Conservation (phyloP, 1,140 invertebrate genomes). For the Trialeurodes vaporariorum region DNA sequence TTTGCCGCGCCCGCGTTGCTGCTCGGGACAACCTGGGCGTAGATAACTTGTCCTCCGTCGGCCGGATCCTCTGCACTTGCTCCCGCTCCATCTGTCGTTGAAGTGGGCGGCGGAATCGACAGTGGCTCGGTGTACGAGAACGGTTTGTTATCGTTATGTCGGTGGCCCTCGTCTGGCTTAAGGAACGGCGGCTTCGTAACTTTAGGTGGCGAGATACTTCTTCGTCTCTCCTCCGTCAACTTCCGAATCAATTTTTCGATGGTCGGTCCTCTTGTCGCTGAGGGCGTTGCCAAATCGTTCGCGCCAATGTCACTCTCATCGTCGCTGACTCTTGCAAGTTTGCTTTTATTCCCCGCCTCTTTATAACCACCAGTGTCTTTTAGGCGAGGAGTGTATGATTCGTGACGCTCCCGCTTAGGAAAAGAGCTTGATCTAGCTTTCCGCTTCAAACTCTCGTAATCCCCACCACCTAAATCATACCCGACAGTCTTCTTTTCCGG, state of each 20-base stretch:
- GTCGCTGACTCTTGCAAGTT: slow-evolving; percentile 1
- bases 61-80: slow-evolving; percentile 28
- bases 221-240: slow-evolving; percentile 41
- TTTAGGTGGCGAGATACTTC: slow-evolving; percentile 13
- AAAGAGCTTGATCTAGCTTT: no score
- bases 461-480: no score
- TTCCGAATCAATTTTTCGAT: slow-evolving; percentile 50
- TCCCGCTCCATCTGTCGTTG: slow-evolving; percentile 20
- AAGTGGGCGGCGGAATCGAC: slow-evolving; percentile 33
- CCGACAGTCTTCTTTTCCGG: no score
- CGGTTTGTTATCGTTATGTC: slow-evolving; percentile 58
- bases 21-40: slow-evolving; percentile 57
- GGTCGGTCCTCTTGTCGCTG: slow-evolving; percentile 48
- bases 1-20: slow-evolving; percentile 35
- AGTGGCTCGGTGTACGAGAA: slow-evolving; percentile 55
- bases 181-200: slow-evolving; percentile 20
- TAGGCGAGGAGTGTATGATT: no score
- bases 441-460: background rate
- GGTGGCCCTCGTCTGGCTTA: slow-evolving; percentile 33
- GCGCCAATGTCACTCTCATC: background rate
- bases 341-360: no score
- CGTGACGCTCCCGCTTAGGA: no score
- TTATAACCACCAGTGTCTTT: no score
- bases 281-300: slow-evolving; percentile 39
- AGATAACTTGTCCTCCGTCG: slow-evolving; percentile 42